These are phyloP conservation scores for Harpagifer antarcticus DNA, from an alignment of 2,797 vertebrate genomes.

Conservation along the genomic window DNA sequence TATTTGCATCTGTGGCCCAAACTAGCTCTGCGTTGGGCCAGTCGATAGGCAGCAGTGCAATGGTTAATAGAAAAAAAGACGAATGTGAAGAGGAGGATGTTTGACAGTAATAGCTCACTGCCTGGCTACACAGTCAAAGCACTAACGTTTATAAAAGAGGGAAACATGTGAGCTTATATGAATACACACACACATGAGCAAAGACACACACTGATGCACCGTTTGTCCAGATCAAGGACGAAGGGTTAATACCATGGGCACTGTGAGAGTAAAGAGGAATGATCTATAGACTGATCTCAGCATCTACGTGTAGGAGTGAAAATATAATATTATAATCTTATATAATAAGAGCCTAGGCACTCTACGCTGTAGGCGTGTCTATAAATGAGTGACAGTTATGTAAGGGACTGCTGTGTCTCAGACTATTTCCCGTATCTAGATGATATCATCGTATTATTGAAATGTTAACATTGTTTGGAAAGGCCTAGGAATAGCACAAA, in stretches of 20 bases:
- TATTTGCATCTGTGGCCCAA: background rate
- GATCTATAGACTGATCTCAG: slow-evolving; percentile 9
- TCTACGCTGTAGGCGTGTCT: slow-evolving; percentile 61
- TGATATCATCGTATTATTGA: slow-evolving; percentile 26
- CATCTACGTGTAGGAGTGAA: slow-evolving; percentile 4
- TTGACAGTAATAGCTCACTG: slow-evolving; percentile 42
- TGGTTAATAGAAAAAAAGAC: slow-evolving; percentile 22
- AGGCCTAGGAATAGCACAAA: slow-evolving; percentile 9
- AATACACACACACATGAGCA: slow-evolving; percentile 12
- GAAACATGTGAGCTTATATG: slow-evolving; percentile 35
- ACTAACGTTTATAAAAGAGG: slow-evolving; percentile 1
- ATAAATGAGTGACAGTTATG: slow-evolving; percentile 73
- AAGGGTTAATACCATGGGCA: slow-evolving; percentile 13
- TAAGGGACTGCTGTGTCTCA: slow-evolving; percentile 60
- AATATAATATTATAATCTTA: slow-evolving; percentile 43
- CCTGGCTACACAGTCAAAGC: slow-evolving; percentile 38
- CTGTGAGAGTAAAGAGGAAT: slow-evolving; percentile 11
- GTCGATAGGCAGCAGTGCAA: slow-evolving; percentile 6
- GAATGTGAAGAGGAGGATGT: slow-evolving; percentile 30
- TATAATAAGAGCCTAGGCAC: slow-evolving; percentile 48
- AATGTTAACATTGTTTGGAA: slow-evolving; percentile 21
- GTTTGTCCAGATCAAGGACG: slow-evolving; percentile 23
- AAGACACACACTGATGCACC: slow-evolving; percentile 11
- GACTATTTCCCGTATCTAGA: slow-evolving; percentile 29
- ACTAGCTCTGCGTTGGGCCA: slow-evolving; percentile 1